Conservation (phyloP, 1,140 invertebrate genomes). For the Drosophila jambulina region DNA sequence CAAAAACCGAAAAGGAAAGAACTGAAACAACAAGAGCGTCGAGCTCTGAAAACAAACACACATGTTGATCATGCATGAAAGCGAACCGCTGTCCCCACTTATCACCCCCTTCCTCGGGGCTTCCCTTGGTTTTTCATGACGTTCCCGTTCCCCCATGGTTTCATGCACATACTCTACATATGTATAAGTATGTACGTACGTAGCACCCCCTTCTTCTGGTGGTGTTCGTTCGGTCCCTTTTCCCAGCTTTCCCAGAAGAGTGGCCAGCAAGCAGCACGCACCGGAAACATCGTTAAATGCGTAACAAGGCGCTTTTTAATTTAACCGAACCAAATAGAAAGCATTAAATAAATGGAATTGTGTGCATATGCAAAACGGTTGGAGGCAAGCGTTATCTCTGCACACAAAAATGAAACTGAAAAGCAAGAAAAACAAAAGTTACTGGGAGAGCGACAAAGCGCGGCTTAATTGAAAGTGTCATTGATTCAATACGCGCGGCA, state of each 20-base stretch:
- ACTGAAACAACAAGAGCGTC: slow-evolving; percentile 29
- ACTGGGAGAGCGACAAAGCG: slow-evolving; percentile 2
- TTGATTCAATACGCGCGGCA: slow-evolving; percentile 33
- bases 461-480: slow-evolving; percentile 45
- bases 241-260: slow-evolving; percentile 30
- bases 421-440: background rate
- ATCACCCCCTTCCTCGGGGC: slow-evolving; percentile 11
- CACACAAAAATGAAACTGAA: slow-evolving; percentile 9
- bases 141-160: slow-evolving; percentile 1
- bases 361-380: slow-evolving; percentile 74
- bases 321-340: slow-evolving; percentile 69
- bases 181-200: background rate
- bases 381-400: slow-evolving; percentile 56
- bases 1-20: slow-evolving; percentile 20
- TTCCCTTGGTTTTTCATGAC: slow-evolving; percentile 1
- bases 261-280: slow-evolving; percentile 30
- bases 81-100: slow-evolving; percentile 38
- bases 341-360: slow-evolving; percentile 75
- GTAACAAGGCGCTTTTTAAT: slow-evolving; percentile 81
- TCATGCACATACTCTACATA: background rate
- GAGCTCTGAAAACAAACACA: slow-evolving; percentile 57
- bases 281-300: slow-evolving; percentile 79
- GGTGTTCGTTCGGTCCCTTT: slow-evolving; percentile 18
- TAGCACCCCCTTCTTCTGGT: slow-evolving; percentile 13
- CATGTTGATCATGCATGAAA: slow-evolving; percentile 67